Evolutionary conservation across 2,113 vertebrate species (phyloP).

Genomic region (Sinocyclocheilus rhinocerous): DNA sequence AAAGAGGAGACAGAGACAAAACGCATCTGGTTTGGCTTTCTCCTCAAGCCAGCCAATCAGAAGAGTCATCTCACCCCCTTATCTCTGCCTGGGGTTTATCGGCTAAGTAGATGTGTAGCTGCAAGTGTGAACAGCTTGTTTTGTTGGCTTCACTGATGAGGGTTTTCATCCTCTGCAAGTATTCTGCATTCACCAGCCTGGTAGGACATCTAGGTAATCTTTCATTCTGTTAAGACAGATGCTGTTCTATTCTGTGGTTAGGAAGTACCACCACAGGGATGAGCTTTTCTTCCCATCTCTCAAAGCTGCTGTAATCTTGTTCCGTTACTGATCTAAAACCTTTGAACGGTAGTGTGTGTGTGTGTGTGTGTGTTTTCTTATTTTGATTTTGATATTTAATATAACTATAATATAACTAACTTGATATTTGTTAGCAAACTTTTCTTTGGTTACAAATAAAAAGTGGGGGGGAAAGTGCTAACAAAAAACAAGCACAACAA

Average conservation of each 20-base stretch:
- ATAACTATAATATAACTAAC: no score
- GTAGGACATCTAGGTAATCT: background rate
- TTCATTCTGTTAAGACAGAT: no score
- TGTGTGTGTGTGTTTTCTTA: no score
- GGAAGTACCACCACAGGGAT: constrained; percentile 36
- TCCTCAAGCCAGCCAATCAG: constrained; percentile 9
- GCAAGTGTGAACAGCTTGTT: constrained; percentile 36
- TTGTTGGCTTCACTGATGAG: constrained; percentile 30
- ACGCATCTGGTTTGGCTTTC: constrained; percentile 49
- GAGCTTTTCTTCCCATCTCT: constrained; percentile 5
- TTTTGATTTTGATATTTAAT: no score
- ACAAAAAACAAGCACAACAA: constrained; percentile 20
- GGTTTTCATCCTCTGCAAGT: background rate
- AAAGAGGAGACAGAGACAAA: constrained; percentile 33
- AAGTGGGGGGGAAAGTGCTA: background rate
- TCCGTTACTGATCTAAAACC: no score
- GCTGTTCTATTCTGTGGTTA: constrained; percentile 20
- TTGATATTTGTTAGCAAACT: no score
- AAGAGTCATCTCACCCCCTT: background rate
- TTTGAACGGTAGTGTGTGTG: no score
- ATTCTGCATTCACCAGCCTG: background rate
- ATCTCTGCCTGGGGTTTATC: constrained; percentile 20
- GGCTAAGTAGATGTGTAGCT: constrained; percentile 26
- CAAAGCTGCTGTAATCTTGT: background rate
- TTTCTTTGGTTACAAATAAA: no score